phyloP scores from a whole-genome alignment of 2,888 invertebrate species.

The Drosophila hawaiiensis region DNA sequence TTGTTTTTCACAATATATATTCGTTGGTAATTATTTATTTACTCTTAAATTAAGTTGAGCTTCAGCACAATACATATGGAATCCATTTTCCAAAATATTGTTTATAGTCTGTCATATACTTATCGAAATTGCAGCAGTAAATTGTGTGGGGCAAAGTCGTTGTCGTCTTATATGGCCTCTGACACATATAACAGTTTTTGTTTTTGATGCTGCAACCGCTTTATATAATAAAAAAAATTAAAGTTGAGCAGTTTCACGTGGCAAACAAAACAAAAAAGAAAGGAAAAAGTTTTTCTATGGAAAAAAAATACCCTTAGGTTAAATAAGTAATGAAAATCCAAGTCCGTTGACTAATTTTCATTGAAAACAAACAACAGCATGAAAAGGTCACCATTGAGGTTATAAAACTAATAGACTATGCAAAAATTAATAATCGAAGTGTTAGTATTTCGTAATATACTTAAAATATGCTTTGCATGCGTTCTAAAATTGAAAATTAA shows the following conservation, averaged over 20 bases:
- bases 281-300: background rate
- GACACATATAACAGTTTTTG: background rate
- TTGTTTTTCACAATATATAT: background rate
- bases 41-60: background rate
- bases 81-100: background rate
- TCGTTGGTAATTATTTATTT: background rate
- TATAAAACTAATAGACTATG: background rate
- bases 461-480: background rate
- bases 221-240: background rate
- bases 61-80: background rate
- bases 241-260: background rate
- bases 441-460: background rate
- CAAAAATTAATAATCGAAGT: background rate
- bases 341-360: background rate
- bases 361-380: background rate
- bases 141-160: background rate
- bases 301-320: background rate
- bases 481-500: background rate
- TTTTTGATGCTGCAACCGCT: background rate
- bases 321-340: slow-evolving; percentile 1
- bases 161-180: background rate
- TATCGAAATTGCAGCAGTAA: background rate
- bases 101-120: background rate
- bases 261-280: background rate
- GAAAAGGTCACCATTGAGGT: background rate